Conservation (phyloP, 1,140 invertebrate genomes). For the Caerostris darwini region DNA sequence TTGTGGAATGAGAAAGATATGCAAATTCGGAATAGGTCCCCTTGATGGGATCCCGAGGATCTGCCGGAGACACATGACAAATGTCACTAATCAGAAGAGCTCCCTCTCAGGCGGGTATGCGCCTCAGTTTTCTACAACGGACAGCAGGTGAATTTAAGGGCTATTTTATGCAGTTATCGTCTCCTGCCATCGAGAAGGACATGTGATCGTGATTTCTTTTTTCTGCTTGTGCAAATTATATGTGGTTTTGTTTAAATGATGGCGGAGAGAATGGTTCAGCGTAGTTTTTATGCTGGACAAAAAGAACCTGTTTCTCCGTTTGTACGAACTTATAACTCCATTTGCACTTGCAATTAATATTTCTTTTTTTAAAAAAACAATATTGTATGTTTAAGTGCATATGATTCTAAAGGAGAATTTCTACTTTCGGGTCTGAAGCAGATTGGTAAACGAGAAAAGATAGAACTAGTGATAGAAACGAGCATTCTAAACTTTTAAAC, state of each 20-base stretch:
- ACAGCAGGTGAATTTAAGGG: constrained; percentile 30
- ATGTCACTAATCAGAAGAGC: constrained; percentile 28
- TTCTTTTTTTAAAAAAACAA: too few relatives aligned
- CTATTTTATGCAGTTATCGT: constrained; percentile 16
- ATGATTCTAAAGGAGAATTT: too few relatives aligned
- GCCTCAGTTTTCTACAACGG: not conserved
- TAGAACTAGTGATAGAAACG: too few relatives aligned
- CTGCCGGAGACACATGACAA: constrained; percentile 38
- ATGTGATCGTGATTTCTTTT: not conserved
- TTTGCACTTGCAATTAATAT: too few relatives aligned
- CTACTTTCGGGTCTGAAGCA: too few relatives aligned
- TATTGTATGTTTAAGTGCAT: too few relatives aligned
- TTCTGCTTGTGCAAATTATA: not conserved
- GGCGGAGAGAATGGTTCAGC: too few relatives aligned
- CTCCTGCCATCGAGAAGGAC: not conserved
- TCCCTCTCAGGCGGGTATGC: not conserved
- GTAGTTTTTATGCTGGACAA: too few relatives aligned
- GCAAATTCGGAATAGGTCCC: not conserved
- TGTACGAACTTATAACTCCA: too few relatives aligned
- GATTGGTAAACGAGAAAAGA: too few relatives aligned
- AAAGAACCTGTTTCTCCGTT: too few relatives aligned
- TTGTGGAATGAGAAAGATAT: constrained; percentile 11
- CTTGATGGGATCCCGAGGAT: not conserved
- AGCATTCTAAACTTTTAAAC: too few relatives aligned
- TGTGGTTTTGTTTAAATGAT: not conserved